Evolutionary conservation across 2,888 invertebrate genomes (phyloP).

Genomic region (Idaea dimidiata): DNA sequence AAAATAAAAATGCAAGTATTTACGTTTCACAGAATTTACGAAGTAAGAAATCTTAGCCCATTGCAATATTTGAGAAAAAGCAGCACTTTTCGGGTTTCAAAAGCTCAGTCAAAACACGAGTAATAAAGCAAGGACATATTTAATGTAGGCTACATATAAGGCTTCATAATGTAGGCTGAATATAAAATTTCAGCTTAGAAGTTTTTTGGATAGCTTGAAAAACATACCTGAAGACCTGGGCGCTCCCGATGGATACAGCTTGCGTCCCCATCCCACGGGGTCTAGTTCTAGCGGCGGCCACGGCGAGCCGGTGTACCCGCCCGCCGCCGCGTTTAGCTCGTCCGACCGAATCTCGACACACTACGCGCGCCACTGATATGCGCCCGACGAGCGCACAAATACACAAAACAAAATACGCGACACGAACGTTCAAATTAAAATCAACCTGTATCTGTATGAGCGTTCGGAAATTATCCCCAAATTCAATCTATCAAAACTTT

Average conservation of each 20-base stretch:
- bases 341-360: conserved; percentile 87
- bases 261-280: conserved; percentile 89
- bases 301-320: conserved; percentile 89
- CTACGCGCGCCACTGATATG: conserved; percentile 58
- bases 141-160: too few relatives aligned
- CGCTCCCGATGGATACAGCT: conserved; percentile 88
- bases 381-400: conserved; percentile 63
- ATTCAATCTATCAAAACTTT: conserved; percentile 4
- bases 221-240: conserved; percentile 81
- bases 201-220: neutral
- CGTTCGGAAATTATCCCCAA: neutral
- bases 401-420: conserved; percentile 53
- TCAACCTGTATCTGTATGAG: conserved; percentile 5
- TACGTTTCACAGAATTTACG: too few relatives aligned
- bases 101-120: too few relatives aligned
- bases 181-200: neutral
- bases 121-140: too few relatives aligned
- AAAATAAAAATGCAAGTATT: neutral
- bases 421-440: conserved; percentile 34
- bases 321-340: conserved; percentile 86
- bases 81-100: too few relatives aligned
- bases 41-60: too few relatives aligned
- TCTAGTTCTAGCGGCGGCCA: conserved; percentile 90
- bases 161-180: too few relatives aligned
- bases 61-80: too few relatives aligned